Evolutionary conservation across 1,140 invertebrate species (phyloP).

Genomic region (Telenomus remus): DNA sequence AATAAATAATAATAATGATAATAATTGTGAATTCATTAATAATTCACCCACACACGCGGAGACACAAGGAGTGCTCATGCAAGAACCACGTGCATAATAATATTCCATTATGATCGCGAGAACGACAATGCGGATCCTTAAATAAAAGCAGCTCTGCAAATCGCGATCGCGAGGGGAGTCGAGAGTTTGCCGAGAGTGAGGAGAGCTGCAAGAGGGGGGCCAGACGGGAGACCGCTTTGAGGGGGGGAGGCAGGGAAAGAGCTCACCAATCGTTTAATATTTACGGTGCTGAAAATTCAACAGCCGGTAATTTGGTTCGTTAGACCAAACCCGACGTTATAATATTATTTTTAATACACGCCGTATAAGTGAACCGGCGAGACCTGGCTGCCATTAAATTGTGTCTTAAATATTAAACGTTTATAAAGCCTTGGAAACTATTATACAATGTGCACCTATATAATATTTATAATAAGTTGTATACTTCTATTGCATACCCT

Average conservation of each 20-base stretch:
- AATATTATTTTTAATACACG: slow-evolving; percentile 72
- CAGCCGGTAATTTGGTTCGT: slow-evolving; percentile 64
- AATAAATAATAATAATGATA: slow-evolving; percentile 55
- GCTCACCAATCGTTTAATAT: slow-evolving; percentile 59
- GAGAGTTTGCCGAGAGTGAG: slow-evolving; percentile 31
- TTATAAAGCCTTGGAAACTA: slow-evolving; percentile 76
- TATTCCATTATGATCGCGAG: slow-evolving; percentile 60
- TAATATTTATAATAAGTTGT: slow-evolving; percentile 57
- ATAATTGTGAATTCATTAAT: slow-evolving; percentile 57
- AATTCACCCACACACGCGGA: slow-evolving; percentile 50
- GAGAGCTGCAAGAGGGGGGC: background rate
- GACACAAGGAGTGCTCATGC: slow-evolving; percentile 49
- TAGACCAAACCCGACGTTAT: slow-evolving; percentile 65
- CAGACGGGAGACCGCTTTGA: slow-evolving; percentile 1
- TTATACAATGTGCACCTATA: slow-evolving; percentile 69
- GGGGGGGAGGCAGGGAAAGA: slow-evolving; percentile 42
- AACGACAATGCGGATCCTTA: slow-evolving; percentile 58
- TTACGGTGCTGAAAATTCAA: slow-evolving; percentile 64
- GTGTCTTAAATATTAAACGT: slow-evolving; percentile 76
- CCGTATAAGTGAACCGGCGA: slow-evolving; percentile 62
- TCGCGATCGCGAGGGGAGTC: slow-evolving; percentile 56
- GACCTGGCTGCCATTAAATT: slow-evolving; percentile 72
- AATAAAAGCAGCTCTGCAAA: slow-evolving; percentile 57
- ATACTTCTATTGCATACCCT: slow-evolving; percentile 68
- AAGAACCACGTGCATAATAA: slow-evolving; percentile 58